Percentiles rank a stretch among this genome's conserved stretches.
Conservation (phyloP, 2,888 invertebrate genomes). For the Sepiola atlantica region DNA sequence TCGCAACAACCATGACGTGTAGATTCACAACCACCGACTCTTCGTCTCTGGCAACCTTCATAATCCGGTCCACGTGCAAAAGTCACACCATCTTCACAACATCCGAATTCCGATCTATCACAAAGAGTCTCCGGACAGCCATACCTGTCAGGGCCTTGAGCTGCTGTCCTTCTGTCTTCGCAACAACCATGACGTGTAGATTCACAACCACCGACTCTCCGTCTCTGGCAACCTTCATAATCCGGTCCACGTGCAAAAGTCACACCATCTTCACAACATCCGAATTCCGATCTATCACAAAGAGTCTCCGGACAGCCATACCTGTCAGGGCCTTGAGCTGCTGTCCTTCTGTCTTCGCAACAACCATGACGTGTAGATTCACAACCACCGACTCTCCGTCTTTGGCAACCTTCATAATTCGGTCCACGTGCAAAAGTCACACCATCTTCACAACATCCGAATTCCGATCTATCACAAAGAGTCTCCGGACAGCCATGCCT, state of each 20-base stretch:
- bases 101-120: neutral
- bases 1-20: slow-evolving; percentile 87
- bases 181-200: slow-evolving; percentile 85
- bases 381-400: slow-evolving; percentile 45
- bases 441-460: slow-evolving; percentile 10
- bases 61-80: neutral
- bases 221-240: slow-evolving; percentile 47
- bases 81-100: slow-evolving; percentile 22
- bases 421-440: neutral
- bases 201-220: slow-evolving; percentile 44
- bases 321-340: slow-evolving; percentile 84
- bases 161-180: slow-evolving; percentile 86
- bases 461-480: neutral
- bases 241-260: neutral
- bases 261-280: slow-evolving; percentile 24
- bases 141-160: slow-evolving; percentile 82
- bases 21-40: slow-evolving; percentile 46
- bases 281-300: neutral
- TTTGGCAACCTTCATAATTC: slow-evolving; percentile 47
- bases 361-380: slow-evolving; percentile 81
- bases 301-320: slow-evolving; percentile 49
- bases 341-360: slow-evolving; percentile 87
- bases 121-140: slow-evolving; percentile 49
- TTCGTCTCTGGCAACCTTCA: slow-evolving; percentile 47
- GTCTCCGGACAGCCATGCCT: slow-evolving; percentile 49